Evolutionary conservation across 2,888 invertebrate genomes (phyloP), one percentile per base, ranked within the genome.

Genomic region (Timema cristinae): DNA sequence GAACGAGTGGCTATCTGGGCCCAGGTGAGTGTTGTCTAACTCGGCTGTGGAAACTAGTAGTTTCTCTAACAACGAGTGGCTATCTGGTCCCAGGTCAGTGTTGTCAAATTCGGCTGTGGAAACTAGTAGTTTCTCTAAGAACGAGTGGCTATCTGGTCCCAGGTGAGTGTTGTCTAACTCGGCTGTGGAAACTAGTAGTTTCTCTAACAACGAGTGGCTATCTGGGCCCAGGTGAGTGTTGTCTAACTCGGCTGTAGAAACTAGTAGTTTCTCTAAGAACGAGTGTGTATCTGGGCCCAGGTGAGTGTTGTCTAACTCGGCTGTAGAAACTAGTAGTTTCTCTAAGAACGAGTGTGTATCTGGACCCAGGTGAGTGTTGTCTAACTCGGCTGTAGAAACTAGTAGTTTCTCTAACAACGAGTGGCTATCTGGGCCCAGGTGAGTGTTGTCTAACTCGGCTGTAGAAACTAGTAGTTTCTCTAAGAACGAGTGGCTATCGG

Each of bases 71-170:
- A n/a, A n/a, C n/a, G n/a, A n/a, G n/a, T n/a, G n/a, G n/a, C n/a
- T n/a, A n/a, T n/a, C n/a, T n/a, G n/a, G n/a, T n/a, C 95, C 97
- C 68, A 92, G 92, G 96, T 95, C 86, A 87, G 86, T 83, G 72
- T 68, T 70, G 63, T 50, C 50, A 52, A 47, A 4, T 5, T n/a
- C 54, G 54, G 11, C 54, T 54, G 32, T 32, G 32, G 32, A 32
- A 32, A 32, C 32, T 32, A 32, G 32, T 32, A 1, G 4, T 32
- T 32, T 32, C 32, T 32, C 32, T 32, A 32, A 2, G n/a, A n/a
- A n/a, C n/a, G n/a, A n/a, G n/a, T n/a, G n/a, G n/a, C n/a, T n/a
- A n/a, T n/a, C n/a, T n/a, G n/a, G n/a, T n/a, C 95, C 97, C 68
- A 92, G 92, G 96, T 95, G 86, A 87, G 86, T 83, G 72, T 68